These are phyloP conservation scores for Stichopus horrens DNA, from an alignment of 53 echinoderm and acorn worm genomes.

Conservation along the genomic window DNA sequence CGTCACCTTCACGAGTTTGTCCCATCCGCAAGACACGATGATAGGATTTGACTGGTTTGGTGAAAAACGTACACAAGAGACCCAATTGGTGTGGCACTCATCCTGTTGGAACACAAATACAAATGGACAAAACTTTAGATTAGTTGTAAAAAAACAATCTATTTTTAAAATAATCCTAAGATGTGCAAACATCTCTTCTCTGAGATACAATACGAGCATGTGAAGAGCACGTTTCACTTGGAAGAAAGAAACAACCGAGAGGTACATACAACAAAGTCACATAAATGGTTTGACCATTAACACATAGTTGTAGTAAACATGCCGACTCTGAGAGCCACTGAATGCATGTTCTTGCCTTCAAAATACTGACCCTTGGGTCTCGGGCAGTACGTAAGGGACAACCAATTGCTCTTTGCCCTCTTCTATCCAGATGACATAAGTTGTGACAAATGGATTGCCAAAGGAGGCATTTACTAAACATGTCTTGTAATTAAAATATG, in stretches of 20 bases:
- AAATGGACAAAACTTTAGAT: not conserved
- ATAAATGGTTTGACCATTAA: too few relatives aligned
- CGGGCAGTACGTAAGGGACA: conserved; percentile 33
- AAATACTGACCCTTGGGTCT: conserved; percentile 20
- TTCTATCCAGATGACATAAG: conserved; percentile 19
- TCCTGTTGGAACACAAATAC: conserved; percentile 54
- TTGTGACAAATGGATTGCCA: conserved; percentile 21
- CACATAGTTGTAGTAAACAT: too few relatives aligned
- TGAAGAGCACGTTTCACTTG: too few relatives aligned
- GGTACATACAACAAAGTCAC: too few relatives aligned
- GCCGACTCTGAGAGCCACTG: not conserved
- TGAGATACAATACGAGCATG: not conserved
- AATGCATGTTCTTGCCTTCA: conserved; percentile 29
- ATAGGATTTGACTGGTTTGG: conserved; percentile 83
- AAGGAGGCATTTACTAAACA: not conserved
- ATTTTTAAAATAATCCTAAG: not conserved
- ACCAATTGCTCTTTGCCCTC: conserved; percentile 4
- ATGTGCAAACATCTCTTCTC: not conserved
- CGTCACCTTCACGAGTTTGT: conserved; percentile 83
- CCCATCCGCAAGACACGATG: conserved; percentile 92
- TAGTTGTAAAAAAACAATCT: not conserved
- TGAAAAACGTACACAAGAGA: conserved; percentile 92
- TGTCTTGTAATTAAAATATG: too few relatives aligned
- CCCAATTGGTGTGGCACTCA: conserved; percentile 86
- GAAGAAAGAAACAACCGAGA: too few relatives aligned